Conservation (phyloP, 1,140 invertebrate genomes). For the Drosophila ercepeae region DNA sequence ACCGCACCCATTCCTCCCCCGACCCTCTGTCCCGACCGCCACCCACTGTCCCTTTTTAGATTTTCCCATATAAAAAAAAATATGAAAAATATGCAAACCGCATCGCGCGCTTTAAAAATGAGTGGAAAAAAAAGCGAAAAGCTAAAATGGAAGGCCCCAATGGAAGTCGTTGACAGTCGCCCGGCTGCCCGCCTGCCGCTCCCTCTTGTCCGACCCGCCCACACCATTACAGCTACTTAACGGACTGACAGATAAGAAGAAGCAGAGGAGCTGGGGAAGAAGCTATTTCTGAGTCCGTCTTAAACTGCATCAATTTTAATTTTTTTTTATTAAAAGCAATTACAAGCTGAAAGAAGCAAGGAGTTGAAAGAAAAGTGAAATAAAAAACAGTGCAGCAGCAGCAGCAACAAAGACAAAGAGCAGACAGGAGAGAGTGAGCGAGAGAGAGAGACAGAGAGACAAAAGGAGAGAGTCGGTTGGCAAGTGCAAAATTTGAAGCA, state of each 20-base stretch:
- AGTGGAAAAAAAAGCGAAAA: conserved; percentile 39
- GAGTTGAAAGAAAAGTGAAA: conserved; percentile 45
- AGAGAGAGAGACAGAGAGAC: conserved; percentile 24
- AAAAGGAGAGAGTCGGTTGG: conserved; percentile 59
- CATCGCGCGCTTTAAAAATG: conserved; percentile 65
- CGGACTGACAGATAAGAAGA: conserved; percentile 47
- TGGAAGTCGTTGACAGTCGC: conserved; percentile 59
- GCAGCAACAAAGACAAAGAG: conserved; percentile 74
- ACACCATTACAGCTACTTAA: conserved; percentile 60
- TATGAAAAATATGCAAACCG: conserved; percentile 79
- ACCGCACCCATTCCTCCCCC: conserved; percentile 70
- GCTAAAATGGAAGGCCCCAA: conserved; percentile 53
- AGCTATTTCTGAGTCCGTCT: conserved; percentile 44
- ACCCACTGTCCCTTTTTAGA: conserved; percentile 13
- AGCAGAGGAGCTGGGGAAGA: conserved; percentile 11
- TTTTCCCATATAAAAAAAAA: conserved; percentile 39
- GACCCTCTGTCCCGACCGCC: conserved; percentile 5
- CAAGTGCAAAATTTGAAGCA: conserved; percentile 80
- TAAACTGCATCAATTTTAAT: conserved; percentile 67
- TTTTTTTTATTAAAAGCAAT: conserved; percentile 77
- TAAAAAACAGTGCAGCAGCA: conserved; percentile 64
- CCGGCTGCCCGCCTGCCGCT: conserved; percentile 1
- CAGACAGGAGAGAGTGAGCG: conserved; percentile 36
- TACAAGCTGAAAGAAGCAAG: conserved; percentile 60
- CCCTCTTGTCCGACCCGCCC: conserved; percentile 8